Evolutionary conservation across 2,888 invertebrate species (phyloP), one percentile per base, ranked within the genome.

Genomic region (Phaonia tiefii): DNA sequence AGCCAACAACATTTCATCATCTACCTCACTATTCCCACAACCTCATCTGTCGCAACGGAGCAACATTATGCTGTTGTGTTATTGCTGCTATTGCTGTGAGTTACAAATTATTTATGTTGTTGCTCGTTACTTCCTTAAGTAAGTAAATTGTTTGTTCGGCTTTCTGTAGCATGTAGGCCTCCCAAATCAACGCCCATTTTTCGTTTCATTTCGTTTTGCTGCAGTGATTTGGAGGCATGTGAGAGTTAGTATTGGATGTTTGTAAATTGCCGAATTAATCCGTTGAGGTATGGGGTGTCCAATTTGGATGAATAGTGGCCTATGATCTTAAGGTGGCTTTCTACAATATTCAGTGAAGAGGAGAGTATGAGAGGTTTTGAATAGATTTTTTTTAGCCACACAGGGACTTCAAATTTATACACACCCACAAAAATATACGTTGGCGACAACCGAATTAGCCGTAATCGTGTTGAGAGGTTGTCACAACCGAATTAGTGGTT

Each of bases 31-130:
- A 5, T 8, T 31, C 8, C 31, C 31, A 31, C 31, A 31, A 5
- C 31, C 7, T 20, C 51, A 51, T 13, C 54, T 13, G 54, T 25
- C 22, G 11, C 54, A 54, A 20, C 22, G 15, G 31, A 58, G 15
- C 37, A 60, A 39, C 39, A 39, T 39, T 63, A 42, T 42, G 11
- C 13, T 42, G 58, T 58, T 42, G 42, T 42, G 63, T 10, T 37
- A 10, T 46, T 46, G 58, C 49, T 74, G 60, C 31, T 67, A 37
- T 69, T 63, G 78, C 77, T 81, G 65, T 44, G 54, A 78, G 81
- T 78, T 22, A 78, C 67, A 75, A 75, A 67, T 75, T 75, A 73
- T 81, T 78, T 77, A 44, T 72, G 75, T 72, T 69, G 69, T 54
- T 54, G 20, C 39, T 39, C 37, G 54, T 54, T 54, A 54, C 15